Evolutionary conservation across 2,888 invertebrate species (phyloP), one percentile per base, ranked within the genome.

Genomic region (Norana najaformis): DNA sequence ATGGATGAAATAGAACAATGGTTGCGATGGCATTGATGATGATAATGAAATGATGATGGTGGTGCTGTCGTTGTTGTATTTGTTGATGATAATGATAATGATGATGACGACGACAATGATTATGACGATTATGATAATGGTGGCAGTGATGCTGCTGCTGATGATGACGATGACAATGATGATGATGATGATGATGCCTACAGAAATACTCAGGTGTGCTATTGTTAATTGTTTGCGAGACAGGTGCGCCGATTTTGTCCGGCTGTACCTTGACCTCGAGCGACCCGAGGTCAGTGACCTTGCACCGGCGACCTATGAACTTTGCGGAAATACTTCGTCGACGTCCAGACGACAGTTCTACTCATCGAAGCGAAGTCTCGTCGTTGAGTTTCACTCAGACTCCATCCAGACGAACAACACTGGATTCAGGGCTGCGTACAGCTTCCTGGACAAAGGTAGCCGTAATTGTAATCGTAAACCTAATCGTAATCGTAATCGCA

Each of bases 311-410:
- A 93, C 94, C 90, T 92, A 93, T 89, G 94, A 92, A 88, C 90
- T 94, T 41, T 95, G 95, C 92, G 95, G 95, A 6, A 93, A 93
- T 90, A 93, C 93, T 36, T 93, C 93, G 18, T 92, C 91, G 91
- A 92, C 94, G 39, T 8, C 38, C 91, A 92, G 88, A 92, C 93
- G 90, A 94, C 93, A 92, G 92, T 93, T 93, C 92, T 95, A 93
- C 92, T 94, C 94, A 18, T 92, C 93, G n/a, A 93, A 93, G 18
- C 92, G 95, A 23, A 93, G 93, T 90, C 92, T 94, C 83, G 93
- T 94, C 41, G 91, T 94, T 89, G 94, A 94, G 92, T 94, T 94
- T 90, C 94, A 94, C 89, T 92, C 94, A 0, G 93, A 94, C 20
- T 30, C 91, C 11, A 83, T 91, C 23, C 92, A 92, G 35, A 91